These are phyloP conservation scores for Cyphomyrus plagiostoma DNA, from an alignment of 2,113 vertebrate genomes.

Conservation along the genomic window DNA sequence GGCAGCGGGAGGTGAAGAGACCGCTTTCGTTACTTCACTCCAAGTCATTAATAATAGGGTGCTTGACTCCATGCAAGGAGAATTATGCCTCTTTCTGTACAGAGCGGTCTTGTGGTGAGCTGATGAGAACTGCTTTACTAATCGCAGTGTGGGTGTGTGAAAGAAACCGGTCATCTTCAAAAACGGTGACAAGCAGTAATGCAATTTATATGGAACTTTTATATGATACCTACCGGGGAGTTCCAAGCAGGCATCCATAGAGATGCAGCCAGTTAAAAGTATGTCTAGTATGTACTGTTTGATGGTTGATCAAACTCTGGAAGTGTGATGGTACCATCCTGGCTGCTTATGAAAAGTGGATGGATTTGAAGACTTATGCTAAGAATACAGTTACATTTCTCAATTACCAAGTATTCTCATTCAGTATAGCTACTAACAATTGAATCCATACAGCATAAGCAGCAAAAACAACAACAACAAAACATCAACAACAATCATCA, in stretches of 20 bases:
- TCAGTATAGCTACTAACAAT: not conserved
- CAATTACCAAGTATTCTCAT: not conserved
- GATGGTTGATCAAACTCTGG: not conserved
- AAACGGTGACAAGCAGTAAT: slow-evolving; percentile 25
- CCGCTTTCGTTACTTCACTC: slow-evolving; percentile 23
- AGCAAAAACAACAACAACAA: not conserved
- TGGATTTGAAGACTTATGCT: not conserved
- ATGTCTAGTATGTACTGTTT: not conserved
- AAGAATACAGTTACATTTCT: not conserved
- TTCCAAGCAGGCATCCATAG: not conserved
- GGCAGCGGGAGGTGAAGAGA: slow-evolving; percentile 3
- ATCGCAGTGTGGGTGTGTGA: slow-evolving; percentile 28
- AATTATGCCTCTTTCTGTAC: slow-evolving; percentile 34
- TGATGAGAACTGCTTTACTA: slow-evolving; percentile 19
- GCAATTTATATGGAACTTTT: not conserved
- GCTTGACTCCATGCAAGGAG: slow-evolving; percentile 33
- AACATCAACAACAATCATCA: not conserved
- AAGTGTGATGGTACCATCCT: not conserved
- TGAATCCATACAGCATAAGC: not conserved
- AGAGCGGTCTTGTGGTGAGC: slow-evolving; percentile 14
- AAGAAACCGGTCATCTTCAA: slow-evolving; percentile 19
- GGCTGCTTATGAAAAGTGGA: not conserved
- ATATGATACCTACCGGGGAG: not conserved
- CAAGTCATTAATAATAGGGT: slow-evolving; percentile 34
- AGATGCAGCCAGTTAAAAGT: not conserved